Evolutionary conservation across 2,113 vertebrate species (phyloP), one percentile per base, ranked within the genome.

Genomic region (Phylloscopus whistleri): DNA sequence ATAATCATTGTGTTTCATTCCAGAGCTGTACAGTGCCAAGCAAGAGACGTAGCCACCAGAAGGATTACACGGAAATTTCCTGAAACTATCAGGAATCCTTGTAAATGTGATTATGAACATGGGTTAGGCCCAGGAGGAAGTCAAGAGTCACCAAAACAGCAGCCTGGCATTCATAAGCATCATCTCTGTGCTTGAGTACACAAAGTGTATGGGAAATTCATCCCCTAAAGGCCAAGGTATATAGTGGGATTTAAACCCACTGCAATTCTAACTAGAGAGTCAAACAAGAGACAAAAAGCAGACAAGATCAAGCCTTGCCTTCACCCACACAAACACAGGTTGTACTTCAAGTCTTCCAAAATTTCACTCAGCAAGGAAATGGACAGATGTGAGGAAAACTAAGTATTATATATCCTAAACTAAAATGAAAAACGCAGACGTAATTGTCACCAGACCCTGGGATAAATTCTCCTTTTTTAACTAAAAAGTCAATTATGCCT

Each of bases 1-100:
- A 86, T 76, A 96, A 93, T 35, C 60, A 52, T 72, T 81, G 67
- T 91, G 43, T 90, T 97, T 97, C 62, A 18, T 92, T 97, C 79
- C 73, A 53, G 66, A 72, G 68, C 56, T 86, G 70, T 80, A 87
- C 53, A 79, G 83, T 84, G 93, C 59, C 58, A 81, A 67, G 58
- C 60, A 90, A 94, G 88, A 87, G 44, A 59, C 33, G 3, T 19
- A 75, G 22, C 16, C 33, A 55, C 16, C 8, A 74, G 58, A 21
- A 89, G 6, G 14, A 63, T 64, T 94, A 43, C 90, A 92, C 90
- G 85, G 82, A 90, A 88, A 51, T 80, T 67, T 95, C 77, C 64
- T 75, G 68, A 89, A 94, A 64, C 70, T 89, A 69, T 26, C 46
- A 91, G 87, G 83, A 93, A 77, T 82, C 73, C 77, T 87, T 91